Base-by-base conservation (phyloP, 2,113 vertebrate genomes). In the Colius striatus region DNA sequence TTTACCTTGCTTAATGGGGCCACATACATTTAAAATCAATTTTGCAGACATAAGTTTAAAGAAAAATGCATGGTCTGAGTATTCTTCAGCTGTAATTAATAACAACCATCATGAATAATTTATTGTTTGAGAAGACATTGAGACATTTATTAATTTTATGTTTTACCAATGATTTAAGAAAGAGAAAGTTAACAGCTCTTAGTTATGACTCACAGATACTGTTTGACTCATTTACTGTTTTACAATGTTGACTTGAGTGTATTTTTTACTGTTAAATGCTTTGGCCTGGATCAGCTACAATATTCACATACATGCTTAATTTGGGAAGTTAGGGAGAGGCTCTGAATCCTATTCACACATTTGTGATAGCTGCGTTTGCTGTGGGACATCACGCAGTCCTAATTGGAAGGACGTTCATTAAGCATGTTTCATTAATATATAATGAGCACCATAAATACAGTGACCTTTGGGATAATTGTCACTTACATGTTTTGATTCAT, bases 401-500 rank as follows among this genome's bases (percentile, higher is more conserved):
- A 85, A 94, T 11, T 83, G 77, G 23, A 80, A 73, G 38, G 6
- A 38, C 83, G 78, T 83, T 94, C 82, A 81, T 95, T 90, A 93
- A 53, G 60, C 29, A 20, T n/a, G 66, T 74, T 91, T 76, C 43
- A 83, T 91, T 94, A 86, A n/a, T 66, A 22, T 18, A 29, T 63
- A 91, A 74, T 55, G 43, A 80, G 27, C 45, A 60, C 51, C 65
- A 51, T 77, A 80, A 88, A 75, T 90, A 68, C 63, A 60, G 68
- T 80, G 87, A 95, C 90, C 82, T 95, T 90, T 86, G 65, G 86
- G 67, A 68, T 90, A 93, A 96, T 90, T 78, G 82, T 51, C 57
- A 78, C 38, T 86, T 91, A 18, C 61, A 14, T 30, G 27, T 81
- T 94, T 90, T 77, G 72, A 72, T 94, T 94, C 32, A 63, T 94